A percentile compares a stretch with the other conserved stretches of the same genome.
These are phyloP conservation scores for Notiomystis cincta DNA, from an alignment of 2,113 vertebrate species.

Conservation along the genomic window DNA sequence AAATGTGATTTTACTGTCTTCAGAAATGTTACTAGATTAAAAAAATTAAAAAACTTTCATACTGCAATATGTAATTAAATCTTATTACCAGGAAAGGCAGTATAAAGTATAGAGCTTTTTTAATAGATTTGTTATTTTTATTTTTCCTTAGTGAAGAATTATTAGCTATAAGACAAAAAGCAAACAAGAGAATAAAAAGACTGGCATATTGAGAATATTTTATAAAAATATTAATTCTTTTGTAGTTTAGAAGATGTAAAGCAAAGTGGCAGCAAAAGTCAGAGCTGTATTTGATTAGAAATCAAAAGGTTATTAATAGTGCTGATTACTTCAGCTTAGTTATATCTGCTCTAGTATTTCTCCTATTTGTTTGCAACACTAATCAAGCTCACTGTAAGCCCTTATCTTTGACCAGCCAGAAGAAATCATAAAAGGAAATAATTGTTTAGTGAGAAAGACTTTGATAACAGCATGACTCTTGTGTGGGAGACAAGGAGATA, in stretches of 20 bases:
- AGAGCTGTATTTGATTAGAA: conserved; percentile 68
- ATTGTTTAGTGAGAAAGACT: conserved; percentile 62
- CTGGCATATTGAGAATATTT: not conserved
- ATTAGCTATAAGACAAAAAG: not conserved
- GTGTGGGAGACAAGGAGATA: conserved; percentile 53
- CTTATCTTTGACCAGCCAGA: conserved; percentile 59
- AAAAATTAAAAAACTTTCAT: not conserved
- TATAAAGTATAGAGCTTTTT: not conserved
- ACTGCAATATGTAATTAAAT: not conserved
- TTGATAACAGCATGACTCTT: conserved; percentile 47
- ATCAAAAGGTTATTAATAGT: conserved; percentile 61
- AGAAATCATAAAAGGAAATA: conserved; percentile 64
- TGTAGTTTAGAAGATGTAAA: conserved; percentile 31
- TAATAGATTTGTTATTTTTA: not conserved
- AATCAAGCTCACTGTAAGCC: conserved; percentile 58
- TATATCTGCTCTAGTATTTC: conserved; percentile 40
- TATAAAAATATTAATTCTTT: conserved; percentile 6
- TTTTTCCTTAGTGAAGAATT: not conserved
- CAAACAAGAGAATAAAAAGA: not conserved
- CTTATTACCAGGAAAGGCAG: not conserved
- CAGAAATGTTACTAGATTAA: not conserved
- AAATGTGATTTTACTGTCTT: not conserved
- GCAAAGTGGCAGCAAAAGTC: conserved; percentile 62
- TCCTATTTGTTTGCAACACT: conserved; percentile 56
- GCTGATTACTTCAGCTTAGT: conserved; percentile 46